Conservation (phyloP, 2,113 vertebrate genomes). For the Tetrax tetrax region DNA sequence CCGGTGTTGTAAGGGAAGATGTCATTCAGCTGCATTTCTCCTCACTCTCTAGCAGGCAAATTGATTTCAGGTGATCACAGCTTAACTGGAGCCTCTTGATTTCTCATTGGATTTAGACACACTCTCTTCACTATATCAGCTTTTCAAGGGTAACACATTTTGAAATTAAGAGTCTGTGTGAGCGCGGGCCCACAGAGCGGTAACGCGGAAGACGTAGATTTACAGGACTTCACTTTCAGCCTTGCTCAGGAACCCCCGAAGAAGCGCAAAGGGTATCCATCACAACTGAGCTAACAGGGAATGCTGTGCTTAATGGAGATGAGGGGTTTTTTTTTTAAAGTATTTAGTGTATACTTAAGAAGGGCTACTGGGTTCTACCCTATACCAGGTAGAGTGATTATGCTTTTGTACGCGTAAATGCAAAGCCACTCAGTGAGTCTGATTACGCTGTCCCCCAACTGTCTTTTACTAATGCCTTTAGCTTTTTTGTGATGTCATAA, state of each 20-base stretch:
- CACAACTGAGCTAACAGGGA: neutral
- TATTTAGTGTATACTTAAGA: neutral
- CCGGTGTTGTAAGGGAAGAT: neutral
- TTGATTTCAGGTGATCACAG: neutral
- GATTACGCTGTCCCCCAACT: neutral
- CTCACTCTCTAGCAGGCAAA: neutral
- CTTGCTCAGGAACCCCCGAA: neutral
- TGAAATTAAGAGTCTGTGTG: neutral
- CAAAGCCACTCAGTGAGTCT: neutral
- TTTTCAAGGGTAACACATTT: neutral
- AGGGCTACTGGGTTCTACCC: neutral
- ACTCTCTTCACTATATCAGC: neutral
- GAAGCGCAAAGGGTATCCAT: neutral
- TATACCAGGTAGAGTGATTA: neutral
- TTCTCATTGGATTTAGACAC: neutral
- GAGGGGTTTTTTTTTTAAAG: fast-evolving
- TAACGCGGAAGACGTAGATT: neutral
- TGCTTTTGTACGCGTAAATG: neutral
- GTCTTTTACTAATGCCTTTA: neutral
- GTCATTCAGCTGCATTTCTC: neutral
- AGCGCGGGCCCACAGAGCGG: neutral
- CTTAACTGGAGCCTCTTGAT: neutral
- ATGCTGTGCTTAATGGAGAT: neutral
- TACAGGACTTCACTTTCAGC: neutral
- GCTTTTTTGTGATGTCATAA: neutral